A percentile compares a stretch with the other conserved stretches of the same genome.
phyloP scores from a whole-genome alignment of 2,113 vertebrate genomes.

The Catharus bicknelli region DNA sequence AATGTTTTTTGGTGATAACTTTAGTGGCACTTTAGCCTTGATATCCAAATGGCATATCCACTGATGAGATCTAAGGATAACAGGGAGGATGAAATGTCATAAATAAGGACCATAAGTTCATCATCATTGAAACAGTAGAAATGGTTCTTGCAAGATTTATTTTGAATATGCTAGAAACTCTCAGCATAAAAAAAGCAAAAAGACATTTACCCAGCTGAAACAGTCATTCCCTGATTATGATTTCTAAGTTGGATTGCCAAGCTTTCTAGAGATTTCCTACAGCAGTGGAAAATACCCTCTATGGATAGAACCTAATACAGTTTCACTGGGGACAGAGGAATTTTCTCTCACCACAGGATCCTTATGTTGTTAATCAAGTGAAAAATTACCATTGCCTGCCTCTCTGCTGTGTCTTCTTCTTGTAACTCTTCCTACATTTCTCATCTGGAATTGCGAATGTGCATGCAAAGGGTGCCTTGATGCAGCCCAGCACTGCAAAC shows the following conservation, averaged over 20 bases:
- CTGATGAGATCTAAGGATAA: not conserved
- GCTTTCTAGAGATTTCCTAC: not conserved
- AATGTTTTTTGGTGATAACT: not conserved
- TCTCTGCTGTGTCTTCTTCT: not conserved
- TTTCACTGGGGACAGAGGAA: not conserved
- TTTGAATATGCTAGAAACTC: not conserved
- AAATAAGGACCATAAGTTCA: not conserved
- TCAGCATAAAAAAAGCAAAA: not conserved
- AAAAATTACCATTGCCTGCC: not conserved
- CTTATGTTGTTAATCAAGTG: not conserved
- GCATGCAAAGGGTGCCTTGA: not conserved
- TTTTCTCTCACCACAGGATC: not conserved
- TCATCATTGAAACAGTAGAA: not conserved
- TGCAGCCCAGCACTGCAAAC: not conserved
- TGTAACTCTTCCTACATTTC: not conserved
- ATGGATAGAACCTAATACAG: not conserved
- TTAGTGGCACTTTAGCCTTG: not conserved
- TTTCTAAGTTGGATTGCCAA: not conserved
- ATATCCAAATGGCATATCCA: not conserved
- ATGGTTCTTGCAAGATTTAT: not conserved
- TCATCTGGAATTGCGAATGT: not conserved
- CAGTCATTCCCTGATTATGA: not conserved
- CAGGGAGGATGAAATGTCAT: not conserved
- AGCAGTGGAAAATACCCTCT: not conserved
- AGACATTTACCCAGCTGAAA: not conserved